Base-by-base conservation (phyloP, 2,888 invertebrate genomes). In the Quadriops clusia region DNA sequence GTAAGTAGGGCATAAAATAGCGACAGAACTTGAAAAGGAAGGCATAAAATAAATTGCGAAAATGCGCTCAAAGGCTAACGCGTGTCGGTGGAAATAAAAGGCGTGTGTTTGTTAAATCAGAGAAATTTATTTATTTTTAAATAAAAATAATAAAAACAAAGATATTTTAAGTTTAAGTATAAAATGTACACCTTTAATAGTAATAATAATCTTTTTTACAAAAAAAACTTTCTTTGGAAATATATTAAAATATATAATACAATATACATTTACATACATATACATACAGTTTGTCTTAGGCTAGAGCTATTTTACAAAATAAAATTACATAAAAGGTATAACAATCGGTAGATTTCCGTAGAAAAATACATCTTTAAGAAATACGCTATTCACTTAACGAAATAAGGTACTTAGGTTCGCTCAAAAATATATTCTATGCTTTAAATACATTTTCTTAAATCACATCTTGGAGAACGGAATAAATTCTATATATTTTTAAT, bases 381-480 rank as follows among this genome's bases (percentile, higher is more conserved):
- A 13, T 21, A 29, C 29, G 21, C 11, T 31, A 21, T 24, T 6
- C 8, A 26, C 20, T 28, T 28, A 30, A 31, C 23, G 23, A 28
- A 17, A 18, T 30, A 33, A 29, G 33, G 26, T 28, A 35, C 27
- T 49, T 50, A 58, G 57, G 57, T 57, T 57, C 56, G 41, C 51
- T 53, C 16, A 27, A 16, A 12, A 16, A 32, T 39, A 36, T 39
- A 35, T 41, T 37, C 47, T 43, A 43, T 49, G 48, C 53, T 53
- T 51, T 53, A 46, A 51, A 45, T 56, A 56, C 53, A 53, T 49
- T 43, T 46, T 47, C 39, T 17, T 15, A 32, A 27, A 34, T 30
- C 40, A 46, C 50, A 60, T 60, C 60, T 59, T 59, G 45, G 50
- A 49, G 59, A 60, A 60, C 60, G 60, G 60, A 60, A 60, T 57